phyloP scores from a whole-genome alignment of 1,140 invertebrate species.

The Penaeus japonicus region DNA sequence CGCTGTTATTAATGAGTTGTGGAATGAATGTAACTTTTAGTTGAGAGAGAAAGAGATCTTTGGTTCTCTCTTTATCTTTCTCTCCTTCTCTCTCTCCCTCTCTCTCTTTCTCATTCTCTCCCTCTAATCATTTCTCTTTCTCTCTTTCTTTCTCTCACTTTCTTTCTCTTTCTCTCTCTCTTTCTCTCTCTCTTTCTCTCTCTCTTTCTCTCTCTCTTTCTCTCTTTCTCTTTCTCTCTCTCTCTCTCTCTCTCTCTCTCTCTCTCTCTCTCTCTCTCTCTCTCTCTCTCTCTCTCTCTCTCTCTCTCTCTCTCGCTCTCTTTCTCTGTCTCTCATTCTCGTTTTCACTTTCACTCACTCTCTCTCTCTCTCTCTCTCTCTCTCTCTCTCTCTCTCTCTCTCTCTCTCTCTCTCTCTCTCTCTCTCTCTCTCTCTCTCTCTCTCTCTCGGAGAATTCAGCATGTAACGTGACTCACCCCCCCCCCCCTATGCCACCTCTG shows the following conservation, averaged over 20 bases:
- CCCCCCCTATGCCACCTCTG: too few relatives aligned
- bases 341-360: neutral
- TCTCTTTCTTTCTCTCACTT: too few relatives aligned
- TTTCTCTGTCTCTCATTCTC: neutral
- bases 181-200: neutral
- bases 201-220: neutral
- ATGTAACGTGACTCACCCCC: neutral
- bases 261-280: neutral
- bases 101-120: neutral
- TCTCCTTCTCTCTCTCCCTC: neutral
- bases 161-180: neutral
- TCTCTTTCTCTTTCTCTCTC: neutral
- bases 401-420: neutral
- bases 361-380: neutral
- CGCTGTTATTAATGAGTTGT: too few relatives aligned
- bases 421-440: neutral
- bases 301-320: neutral
- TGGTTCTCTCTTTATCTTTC: too few relatives aligned
- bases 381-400: neutral
- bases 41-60: too few relatives aligned
- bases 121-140: too few relatives aligned
- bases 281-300: conserved; percentile 1
- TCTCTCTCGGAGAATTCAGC: neutral
- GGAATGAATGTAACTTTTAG: too few relatives aligned
- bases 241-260: neutral